Evolutionary conservation across 92 coral and sea anemone species (phyloP).

Genomic region (Bergia sp.): DNA sequence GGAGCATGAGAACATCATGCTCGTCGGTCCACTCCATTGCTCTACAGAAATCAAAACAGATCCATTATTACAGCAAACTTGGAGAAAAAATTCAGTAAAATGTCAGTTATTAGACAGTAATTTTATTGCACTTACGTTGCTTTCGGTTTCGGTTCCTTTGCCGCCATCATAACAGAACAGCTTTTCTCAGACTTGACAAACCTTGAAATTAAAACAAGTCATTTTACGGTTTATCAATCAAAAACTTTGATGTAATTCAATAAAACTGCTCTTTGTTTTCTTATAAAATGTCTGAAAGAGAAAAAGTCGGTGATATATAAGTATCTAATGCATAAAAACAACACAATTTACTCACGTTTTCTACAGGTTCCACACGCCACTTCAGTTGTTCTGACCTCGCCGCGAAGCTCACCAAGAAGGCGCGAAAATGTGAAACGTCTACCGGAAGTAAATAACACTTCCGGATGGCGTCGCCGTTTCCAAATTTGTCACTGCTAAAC

Average conservation of each 20-base stretch:
- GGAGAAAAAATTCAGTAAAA: too few relatives aligned
- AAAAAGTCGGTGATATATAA: not conserved
- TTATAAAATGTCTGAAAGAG: slow-evolving; percentile 5
- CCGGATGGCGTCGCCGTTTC: too few relatives aligned
- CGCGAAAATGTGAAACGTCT: slow-evolving; percentile 3
- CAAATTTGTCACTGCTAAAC: too few relatives aligned
- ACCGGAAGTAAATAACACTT: not conserved
- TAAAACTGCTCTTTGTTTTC: slow-evolving; percentile 9
- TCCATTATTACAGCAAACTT: too few relatives aligned
- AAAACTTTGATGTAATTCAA: not conserved
- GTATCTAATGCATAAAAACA: slow-evolving; percentile 5
- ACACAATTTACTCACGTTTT: not conserved
- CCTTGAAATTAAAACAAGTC: not conserved
- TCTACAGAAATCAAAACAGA: too few relatives aligned
- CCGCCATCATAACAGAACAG: too few relatives aligned
- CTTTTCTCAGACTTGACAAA: too few relatives aligned
- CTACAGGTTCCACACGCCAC: slow-evolving; percentile 9
- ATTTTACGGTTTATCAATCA: slow-evolving; percentile 3
- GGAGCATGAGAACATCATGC: too few relatives aligned
- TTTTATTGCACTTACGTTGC: too few relatives aligned
- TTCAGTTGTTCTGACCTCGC: not conserved
- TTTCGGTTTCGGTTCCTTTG: too few relatives aligned
- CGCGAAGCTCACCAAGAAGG: slow-evolving; percentile 14
- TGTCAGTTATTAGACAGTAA: too few relatives aligned
- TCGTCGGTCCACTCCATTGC: too few relatives aligned